phyloP scores from a whole-genome alignment of 2,113 vertebrate genomes.

The Acrocephalus kingi region DNA sequence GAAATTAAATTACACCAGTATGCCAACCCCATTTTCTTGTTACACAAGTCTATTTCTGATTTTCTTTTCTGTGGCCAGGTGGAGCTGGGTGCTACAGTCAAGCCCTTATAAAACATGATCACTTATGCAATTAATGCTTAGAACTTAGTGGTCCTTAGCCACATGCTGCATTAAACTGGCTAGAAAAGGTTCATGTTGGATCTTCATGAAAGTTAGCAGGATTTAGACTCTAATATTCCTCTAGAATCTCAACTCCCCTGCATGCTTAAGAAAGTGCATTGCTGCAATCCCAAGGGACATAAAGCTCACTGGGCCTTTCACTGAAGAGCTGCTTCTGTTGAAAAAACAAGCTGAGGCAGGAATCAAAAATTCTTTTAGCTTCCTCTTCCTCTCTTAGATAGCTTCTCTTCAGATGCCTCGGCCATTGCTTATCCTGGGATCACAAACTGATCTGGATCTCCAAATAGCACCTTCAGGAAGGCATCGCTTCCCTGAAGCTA shows the following conservation, averaged over 20 bases:
- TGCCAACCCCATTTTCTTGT: background rate
- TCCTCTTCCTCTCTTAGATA: background rate
- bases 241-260: background rate
- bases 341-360: background rate
- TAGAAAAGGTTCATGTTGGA: background rate
- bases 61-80: background rate
- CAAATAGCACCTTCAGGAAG: background rate
- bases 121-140: background rate
- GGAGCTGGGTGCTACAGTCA: background rate
- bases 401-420: background rate
- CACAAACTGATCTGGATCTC: background rate
- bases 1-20: background rate
- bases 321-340: background rate
- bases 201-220: background rate
- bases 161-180: background rate
- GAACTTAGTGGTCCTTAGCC: background rate
- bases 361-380: background rate
- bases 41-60: background rate
- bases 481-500: background rate
- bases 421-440: background rate
- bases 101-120: background rate
- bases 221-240: background rate
- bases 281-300: background rate
- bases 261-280: background rate
- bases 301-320: background rate